Conservation (phyloP, 2,113 vertebrate species). For the Hypanus sabinus region DNA sequence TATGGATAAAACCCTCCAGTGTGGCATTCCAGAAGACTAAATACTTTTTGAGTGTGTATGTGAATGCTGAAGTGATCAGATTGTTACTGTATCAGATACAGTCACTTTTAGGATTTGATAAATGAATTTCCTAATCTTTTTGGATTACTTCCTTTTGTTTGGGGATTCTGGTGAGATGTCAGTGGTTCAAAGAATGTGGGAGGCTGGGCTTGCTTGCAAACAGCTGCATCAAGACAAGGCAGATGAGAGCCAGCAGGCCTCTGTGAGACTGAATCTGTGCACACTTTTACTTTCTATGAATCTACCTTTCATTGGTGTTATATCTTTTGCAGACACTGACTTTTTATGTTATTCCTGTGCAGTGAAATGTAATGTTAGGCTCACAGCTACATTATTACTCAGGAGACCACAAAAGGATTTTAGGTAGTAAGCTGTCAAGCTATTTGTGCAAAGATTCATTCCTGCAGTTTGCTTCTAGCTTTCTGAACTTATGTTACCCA, state of each 20-base stretch:
- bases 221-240: conserved; percentile 40
- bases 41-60: conserved; percentile 38
- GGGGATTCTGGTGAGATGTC: conserved; percentile 49
- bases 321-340: neutral
- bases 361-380: neutral
- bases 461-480: neutral
- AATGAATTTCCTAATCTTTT: conserved; percentile 51
- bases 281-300: conserved; percentile 42
- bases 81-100: conserved; percentile 43
- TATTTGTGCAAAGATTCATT: conserved; percentile 3
- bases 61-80: conserved; percentile 43
- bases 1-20: conserved; percentile 2
- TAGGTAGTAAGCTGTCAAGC: neutral
- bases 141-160: conserved; percentile 51
- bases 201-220: conserved; percentile 46
- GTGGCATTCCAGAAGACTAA: conserved; percentile 22
- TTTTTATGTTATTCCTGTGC: neutral
- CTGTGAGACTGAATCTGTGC: conserved; percentile 43
- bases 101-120: conserved; percentile 50
- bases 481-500: neutral
- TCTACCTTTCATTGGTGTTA: neutral
- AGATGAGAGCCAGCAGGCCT: conserved; percentile 41
- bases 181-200: conserved; percentile 52
- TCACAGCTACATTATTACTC: neutral
- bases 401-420: neutral